Conservation (phyloP, 2,888 invertebrate species). For the Melanostoma scalare region DNA sequence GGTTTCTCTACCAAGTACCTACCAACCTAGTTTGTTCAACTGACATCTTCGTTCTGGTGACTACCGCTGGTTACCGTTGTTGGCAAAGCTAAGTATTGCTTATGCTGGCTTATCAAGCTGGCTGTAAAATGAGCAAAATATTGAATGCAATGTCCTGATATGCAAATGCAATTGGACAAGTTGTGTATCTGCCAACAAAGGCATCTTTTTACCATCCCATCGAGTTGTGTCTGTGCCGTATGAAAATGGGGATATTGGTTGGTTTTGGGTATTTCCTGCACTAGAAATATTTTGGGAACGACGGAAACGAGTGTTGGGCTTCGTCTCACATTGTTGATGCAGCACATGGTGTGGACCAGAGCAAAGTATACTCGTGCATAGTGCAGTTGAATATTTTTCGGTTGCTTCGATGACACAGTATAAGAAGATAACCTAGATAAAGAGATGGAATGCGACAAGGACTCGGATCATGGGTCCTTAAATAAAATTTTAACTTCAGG, state of each 20-base stretch:
- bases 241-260: neutral
- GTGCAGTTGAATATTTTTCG: slow-evolving; percentile 46
- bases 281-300: slow-evolving; percentile 27
- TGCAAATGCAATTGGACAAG: slow-evolving; percentile 69
- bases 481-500: slow-evolving; percentile 70
- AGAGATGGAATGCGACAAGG: slow-evolving; percentile 34
- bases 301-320: slow-evolving; percentile 29
- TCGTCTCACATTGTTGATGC: slow-evolving; percentile 46
- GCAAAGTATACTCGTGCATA: no score
- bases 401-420: slow-evolving; percentile 34
- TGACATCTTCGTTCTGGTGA: slow-evolving; percentile 10
- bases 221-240: slow-evolving; percentile 3
- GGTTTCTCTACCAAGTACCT: neutral
- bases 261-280: slow-evolving; percentile 21
- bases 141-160: slow-evolving; percentile 73
- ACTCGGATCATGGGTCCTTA: slow-evolving; percentile 68
- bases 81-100: slow-evolving; percentile 58
- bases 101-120: slow-evolving; percentile 68
- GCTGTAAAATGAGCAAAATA: slow-evolving; percentile 71
- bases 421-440: slow-evolving; percentile 24
- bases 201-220: slow-evolving; percentile 23
- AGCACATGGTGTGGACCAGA: slow-evolving; percentile 50
- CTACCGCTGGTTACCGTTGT: slow-evolving; percentile 12
- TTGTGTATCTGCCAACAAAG: slow-evolving; percentile 54
- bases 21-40: no score